These are phyloP conservation scores for Drosophila baimaii DNA, from an alignment of 1,140 invertebrate genomes.

Conservation along the genomic window DNA sequence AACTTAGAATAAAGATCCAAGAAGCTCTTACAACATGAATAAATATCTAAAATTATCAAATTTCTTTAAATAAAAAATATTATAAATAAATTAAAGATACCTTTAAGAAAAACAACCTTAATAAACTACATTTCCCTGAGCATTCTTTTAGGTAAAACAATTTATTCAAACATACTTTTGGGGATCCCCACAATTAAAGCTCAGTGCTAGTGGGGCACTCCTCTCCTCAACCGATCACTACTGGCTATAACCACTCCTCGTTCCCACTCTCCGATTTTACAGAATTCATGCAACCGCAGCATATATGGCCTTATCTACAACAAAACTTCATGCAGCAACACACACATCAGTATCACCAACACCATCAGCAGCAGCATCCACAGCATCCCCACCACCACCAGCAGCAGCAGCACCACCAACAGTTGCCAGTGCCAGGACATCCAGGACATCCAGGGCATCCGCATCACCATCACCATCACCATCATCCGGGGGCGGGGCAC, in stretches of 20 bases:
- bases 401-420: constrained; percentile 71
- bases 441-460: constrained; percentile 54
- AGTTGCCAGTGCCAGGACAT: constrained; percentile 61
- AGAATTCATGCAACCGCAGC: constrained; percentile 84
- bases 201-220: not conserved
- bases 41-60: too few relatives aligned
- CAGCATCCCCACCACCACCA: constrained; percentile 62
- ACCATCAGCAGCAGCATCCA: constrained; percentile 58
- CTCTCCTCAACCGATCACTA: constrained; percentile 10
- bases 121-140: not conserved
- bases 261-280: constrained; percentile 16
- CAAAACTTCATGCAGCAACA: constrained; percentile 84
- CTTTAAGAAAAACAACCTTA: too few relatives aligned
- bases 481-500: constrained; percentile 55
- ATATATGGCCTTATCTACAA: constrained; percentile 85
- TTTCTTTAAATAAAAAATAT: not conserved
- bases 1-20: too few relatives aligned
- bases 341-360: constrained; percentile 76
- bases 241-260: constrained; percentile 17
- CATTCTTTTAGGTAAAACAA: not conserved
- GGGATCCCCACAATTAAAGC: not conserved
- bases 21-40: too few relatives aligned
- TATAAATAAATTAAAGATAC: not conserved
- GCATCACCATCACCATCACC: constrained; percentile 66
- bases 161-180: constrained; percentile 17